Conservation (phyloP, 2,113 vertebrate species). For the Halcyon senegalensis region DNA sequence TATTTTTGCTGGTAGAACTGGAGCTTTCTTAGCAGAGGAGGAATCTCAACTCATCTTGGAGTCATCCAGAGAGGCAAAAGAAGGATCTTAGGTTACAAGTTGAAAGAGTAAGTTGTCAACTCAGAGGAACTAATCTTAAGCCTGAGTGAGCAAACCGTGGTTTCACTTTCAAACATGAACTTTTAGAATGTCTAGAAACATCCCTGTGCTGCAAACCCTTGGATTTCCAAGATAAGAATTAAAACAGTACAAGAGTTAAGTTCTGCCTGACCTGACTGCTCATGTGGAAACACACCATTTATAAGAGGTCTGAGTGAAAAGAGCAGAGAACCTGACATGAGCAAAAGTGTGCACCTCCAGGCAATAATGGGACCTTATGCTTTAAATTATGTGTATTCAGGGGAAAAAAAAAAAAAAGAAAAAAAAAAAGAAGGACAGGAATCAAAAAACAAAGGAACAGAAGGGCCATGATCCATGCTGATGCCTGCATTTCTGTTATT, state of each 20-base stretch:
- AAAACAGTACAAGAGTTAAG: background rate
- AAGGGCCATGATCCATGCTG: conserved; percentile 17
- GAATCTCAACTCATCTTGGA: background rate
- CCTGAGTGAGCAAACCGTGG: background rate
- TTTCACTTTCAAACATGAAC: background rate
- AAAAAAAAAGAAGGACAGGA: background rate
- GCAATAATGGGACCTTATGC: background rate
- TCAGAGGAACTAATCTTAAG: background rate
- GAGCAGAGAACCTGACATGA: background rate
- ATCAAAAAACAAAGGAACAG: background rate
- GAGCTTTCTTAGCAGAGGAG: background rate
- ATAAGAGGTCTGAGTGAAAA: background rate
- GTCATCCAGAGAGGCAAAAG: background rate
- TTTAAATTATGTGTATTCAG: background rate
- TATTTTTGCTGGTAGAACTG: background rate
- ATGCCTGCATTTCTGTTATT: conserved; percentile 57
- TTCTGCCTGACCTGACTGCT: background rate
- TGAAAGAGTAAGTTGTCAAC: background rate
- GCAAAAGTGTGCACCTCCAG: background rate
- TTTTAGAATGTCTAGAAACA: background rate
- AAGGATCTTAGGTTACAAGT: background rate
- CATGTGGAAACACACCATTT: background rate
- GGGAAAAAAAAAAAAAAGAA: background rate
- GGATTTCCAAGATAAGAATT: background rate
- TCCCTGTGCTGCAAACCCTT: background rate